Base-by-base conservation (phyloP, 2,797 vertebrate genomes). In the Sciurus carolinensis region DNA sequence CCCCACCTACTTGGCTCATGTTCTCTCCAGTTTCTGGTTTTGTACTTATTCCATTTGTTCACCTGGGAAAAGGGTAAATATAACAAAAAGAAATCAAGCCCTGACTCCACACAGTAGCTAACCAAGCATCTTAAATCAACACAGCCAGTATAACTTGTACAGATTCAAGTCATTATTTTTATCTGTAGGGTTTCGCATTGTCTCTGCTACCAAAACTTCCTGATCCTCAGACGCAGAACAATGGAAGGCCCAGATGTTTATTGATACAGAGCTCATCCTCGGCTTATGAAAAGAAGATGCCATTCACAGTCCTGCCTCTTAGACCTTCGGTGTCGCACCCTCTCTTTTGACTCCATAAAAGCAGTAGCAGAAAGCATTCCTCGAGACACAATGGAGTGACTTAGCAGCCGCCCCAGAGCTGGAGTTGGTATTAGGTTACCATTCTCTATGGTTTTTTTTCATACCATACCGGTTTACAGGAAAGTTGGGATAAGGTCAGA, bases 401-500 rank as follows among this genome's bases (percentile, higher is more conserved):
- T 93, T 39, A 87, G 92, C 88, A 95, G 96, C 92, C 89, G 57
- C 75, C 96, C 83, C 80, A 76, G 50, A 90, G 64, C 76, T 12
- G 82, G 72, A 66, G 82, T 92, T 87, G 7, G 76, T 97, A 95
- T 98, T 97, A 71, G 94, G 95, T 98, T 98, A 97, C 97, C 96
- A 90, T 96, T 97, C 0, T 10, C 71, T 62, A 64, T 1, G 64
- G 1, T 77, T 83, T 47, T 42, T 66, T 66, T 77, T 80, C 85
- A 79, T 94, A 94, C 81, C 95, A 81, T 98, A 87, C 97, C 87
- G 96, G 95, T 97, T 98, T 98, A 97, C 97, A 98, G 97, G 96
- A 98, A 98, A 98, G 97, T 90, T 96, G 97, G 98, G 89, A 98
- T 98, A 97, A 98, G 98, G 98, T 99, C 98, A 99, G 95, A 95